Conservation (phyloP, 2,888 invertebrate species). For the Tetropium fuscum region DNA sequence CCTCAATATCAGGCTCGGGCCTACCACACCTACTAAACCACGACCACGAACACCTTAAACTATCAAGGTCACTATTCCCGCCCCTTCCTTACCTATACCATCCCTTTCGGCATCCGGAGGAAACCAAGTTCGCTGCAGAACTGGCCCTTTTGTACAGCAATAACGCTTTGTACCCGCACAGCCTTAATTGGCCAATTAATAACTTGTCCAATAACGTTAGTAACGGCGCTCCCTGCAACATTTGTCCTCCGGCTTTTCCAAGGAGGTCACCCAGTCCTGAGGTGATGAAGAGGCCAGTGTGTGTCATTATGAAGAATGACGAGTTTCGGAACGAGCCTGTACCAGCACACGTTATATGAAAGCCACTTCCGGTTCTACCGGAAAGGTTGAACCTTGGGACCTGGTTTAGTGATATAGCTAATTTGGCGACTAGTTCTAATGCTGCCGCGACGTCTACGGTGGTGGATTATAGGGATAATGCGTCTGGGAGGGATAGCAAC, state of each 20-base stretch:
- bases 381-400: conserved; percentile 73
- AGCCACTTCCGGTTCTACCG: conserved; percentile 86
- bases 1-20: conserved; percentile 65
- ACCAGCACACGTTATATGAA: conserved; percentile 82
- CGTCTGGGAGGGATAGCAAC: conserved; percentile 57
- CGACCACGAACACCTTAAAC: conserved; percentile 71
- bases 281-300: conserved; percentile 69
- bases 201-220: conserved; percentile 50
- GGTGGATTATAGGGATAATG: conserved; percentile 48
- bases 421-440: conserved; percentile 60
- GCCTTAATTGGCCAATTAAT: conserved; percentile 62
- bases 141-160: conserved; percentile 75
- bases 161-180: conserved; percentile 69
- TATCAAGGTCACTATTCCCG: conserved; percentile 76
- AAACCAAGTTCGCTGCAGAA: conserved; percentile 75
- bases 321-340: conserved; percentile 68
- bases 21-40: conserved; percentile 68
- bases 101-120: conserved; percentile 72
- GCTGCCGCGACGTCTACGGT: conserved; percentile 59
- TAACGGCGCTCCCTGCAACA: conserved; percentile 56
- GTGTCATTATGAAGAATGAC: conserved; percentile 74
- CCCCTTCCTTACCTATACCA: conserved; percentile 78
- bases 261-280: conserved; percentile 62
- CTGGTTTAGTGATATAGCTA: conserved; percentile 65
- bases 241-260: conserved; percentile 63